Evolutionary conservation across 2,888 invertebrate species (phyloP).

Genomic region (Aleiodes alternator): DNA sequence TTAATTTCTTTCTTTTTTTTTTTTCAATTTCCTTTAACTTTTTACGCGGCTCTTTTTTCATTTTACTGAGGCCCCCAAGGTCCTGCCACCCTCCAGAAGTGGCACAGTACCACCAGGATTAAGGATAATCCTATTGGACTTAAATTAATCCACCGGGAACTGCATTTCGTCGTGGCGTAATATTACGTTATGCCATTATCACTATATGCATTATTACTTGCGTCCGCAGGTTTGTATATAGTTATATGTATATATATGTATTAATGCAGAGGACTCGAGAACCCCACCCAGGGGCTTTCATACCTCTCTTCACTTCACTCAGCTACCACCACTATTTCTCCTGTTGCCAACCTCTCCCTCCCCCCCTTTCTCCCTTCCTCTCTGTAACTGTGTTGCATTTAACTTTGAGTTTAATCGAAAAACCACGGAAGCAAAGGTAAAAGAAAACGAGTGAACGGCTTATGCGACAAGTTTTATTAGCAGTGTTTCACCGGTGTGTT

Average conservation of each 20-base stretch:
- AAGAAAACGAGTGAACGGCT: constrained; percentile 35
- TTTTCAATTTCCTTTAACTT: constrained; percentile 11
- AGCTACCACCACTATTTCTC: background rate
- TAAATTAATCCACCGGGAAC: constrained; percentile 70
- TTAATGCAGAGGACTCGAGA: constrained; percentile 20
- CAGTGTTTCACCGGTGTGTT: background rate
- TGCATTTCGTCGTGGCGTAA: constrained; percentile 65
- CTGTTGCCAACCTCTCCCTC: background rate
- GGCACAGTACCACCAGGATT: constrained; percentile 65
- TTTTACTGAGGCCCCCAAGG: constrained; percentile 10
- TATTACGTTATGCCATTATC: constrained; percentile 67
- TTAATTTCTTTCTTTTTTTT: background rate
- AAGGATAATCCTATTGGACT: constrained; percentile 73
- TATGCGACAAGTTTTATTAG: constrained; percentile 44
- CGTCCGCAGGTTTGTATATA: constrained; percentile 44
- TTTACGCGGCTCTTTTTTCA: background rate
- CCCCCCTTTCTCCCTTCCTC: background rate
- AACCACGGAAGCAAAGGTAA: constrained; percentile 33
- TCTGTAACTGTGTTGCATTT: constrained; percentile 32
- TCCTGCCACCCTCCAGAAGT: constrained; percentile 46
- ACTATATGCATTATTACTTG: constrained; percentile 60
- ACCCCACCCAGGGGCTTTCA: constrained; percentile 25
- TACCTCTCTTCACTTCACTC: constrained; percentile 17
- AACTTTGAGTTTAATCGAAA: constrained; percentile 45
- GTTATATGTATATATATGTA: constrained; percentile 23